Conservation (phyloP, 2,888 invertebrate genomes). For the Leptodirus hochenwartii region DNA sequence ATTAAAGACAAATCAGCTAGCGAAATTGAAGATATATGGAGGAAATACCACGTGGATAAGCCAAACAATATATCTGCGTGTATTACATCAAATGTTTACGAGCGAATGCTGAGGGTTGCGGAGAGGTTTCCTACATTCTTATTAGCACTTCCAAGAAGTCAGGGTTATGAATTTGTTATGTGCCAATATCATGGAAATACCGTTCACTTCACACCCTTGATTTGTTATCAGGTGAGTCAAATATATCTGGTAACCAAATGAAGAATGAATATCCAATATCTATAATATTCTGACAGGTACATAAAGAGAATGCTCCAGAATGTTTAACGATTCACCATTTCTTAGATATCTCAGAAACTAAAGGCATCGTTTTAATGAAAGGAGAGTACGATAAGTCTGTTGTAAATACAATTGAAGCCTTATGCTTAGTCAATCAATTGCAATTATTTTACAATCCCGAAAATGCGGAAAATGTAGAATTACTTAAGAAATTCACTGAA, state of each 20-base stretch:
- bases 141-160: slow-evolving; percentile 59
- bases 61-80: slow-evolving; percentile 57
- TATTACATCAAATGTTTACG: slow-evolving; percentile 42
- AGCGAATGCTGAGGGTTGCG: slow-evolving; percentile 37
- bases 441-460: slow-evolving; percentile 65
- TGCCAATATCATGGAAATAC: slow-evolving; percentile 52
- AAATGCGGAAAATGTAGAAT: slow-evolving; percentile 36
- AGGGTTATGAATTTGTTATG: slow-evolving; percentile 76
- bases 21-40: slow-evolving; percentile 63
- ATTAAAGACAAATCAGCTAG: slow-evolving; percentile 47
- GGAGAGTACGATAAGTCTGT: slow-evolving; percentile 74
- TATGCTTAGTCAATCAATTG: slow-evolving; percentile 69
- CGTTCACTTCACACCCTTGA: slow-evolving; percentile 67
- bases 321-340: slow-evolving; percentile 67
- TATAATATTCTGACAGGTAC: slow-evolving; percentile 32
- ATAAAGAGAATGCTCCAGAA: slow-evolving; percentile 78
- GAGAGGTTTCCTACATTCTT: slow-evolving; percentile 50
- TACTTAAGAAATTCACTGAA: slow-evolving; percentile 51
- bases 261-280: not conserved
- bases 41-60: slow-evolving; percentile 59
- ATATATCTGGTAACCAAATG: too few species aligned
- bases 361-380: slow-evolving; percentile 64
- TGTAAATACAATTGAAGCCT: slow-evolving; percentile 59
- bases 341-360: slow-evolving; percentile 47
- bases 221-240: slow-evolving; percentile 62